Evolutionary conservation across 30 jellyfish, hydroid and myxozoan species (phyloP), one percentile per base, ranked within the genome.

Genomic region (Aurelia aurita): DNA sequence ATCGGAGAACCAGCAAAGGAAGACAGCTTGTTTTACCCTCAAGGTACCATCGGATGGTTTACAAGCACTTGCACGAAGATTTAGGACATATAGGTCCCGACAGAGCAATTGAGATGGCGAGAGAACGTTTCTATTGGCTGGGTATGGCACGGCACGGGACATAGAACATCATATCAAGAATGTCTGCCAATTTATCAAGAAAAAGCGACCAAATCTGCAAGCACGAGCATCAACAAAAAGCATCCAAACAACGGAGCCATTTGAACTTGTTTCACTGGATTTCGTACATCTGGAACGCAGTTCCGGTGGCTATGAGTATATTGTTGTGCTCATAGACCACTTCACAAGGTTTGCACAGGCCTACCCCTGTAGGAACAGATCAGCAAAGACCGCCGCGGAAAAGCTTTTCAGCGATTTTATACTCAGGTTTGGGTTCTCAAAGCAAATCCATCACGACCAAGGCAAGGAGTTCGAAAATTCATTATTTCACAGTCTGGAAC

Each of bases 331-430:
- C 13, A 28, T 71, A 21, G 80, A 69, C 46, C 93, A 83, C 22
- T 79, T 79, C 71, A 79, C 86, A 11, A 25, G 86, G 29, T 79
- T 27, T 71, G n/a, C n/a, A n/a, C n/a, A n/a, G n/a, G n/a, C n/a
- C n/a, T n/a, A n/a, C n/a, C n/a, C n/a, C n/a, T n/a, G n/a, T n/a
- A n/a, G 29, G 19, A 84, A 72, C 51, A 84, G 57, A 73, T 45
- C 83, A 13, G 94, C 89, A 21, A 84, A 71, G 44, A 71, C 90
- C 11, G 95, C 88, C 23, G 90, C 87, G 29, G 85, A 86, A 29
- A 49, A 84, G 2, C 64, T 84, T 13, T 84, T 31, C 32, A 72
- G 44, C 39, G 89, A 86, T 28, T 73, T 73, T 27, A 54, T 74
- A n/a, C 95, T 26, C 14, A 39, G 81, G n/a, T 84, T 84, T 27